Evolutionary conservation across 2,797 vertebrate species (phyloP), one percentile per base, ranked within the genome.

Genomic region (Oreochromis grahami): DNA sequence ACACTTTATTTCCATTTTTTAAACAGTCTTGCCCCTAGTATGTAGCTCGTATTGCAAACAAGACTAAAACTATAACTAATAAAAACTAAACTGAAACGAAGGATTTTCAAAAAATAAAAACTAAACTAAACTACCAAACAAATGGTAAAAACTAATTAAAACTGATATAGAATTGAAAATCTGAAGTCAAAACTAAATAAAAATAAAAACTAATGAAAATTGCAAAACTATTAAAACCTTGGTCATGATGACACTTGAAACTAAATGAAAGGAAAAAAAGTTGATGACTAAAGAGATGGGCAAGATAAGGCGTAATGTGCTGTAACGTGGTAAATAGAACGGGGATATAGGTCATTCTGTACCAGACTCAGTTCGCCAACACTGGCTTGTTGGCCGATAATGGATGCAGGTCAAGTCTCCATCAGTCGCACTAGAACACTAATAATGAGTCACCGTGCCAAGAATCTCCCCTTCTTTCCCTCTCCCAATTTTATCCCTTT

Each of bases 341-440:
- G 6, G 78, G 60, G 91, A 95, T 95, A 90, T 94, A 88, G 94
- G 94, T 94, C 94, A 94, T 92, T 89, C 84, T 88, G 90, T 89
- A 89, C 89, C 84, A 89, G 86, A 93, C 84, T 90, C 79, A 52
- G 82, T 93, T 91, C 83, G 86, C 90, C 88, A 87, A 88, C 19
- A 45, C 80, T 78, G 84, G 92, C 80, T 89, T 89, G 90, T 93
- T 93, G 83, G 90, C 89, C 92, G 84, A 80, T 63, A 77, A 86
- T 94, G 94, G 90, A 95, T 43, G 68, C 58, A 41, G 77, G 91
- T 94, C 94, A 95, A 86, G 84, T 63, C 91, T 90, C 86, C 84
- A 91, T 92, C 91, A 90, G 81, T 86, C 29, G 70, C 80, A 91
- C 83, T 85, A 51, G 72, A 90, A 86, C 79, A 92, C 87, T 87